A percentile compares a stretch with the other conserved stretches of the same genome.
phyloP scores from a whole-genome alignment of 1,140 invertebrate genomes.

The Caenorhabditis elegans region DNA sequence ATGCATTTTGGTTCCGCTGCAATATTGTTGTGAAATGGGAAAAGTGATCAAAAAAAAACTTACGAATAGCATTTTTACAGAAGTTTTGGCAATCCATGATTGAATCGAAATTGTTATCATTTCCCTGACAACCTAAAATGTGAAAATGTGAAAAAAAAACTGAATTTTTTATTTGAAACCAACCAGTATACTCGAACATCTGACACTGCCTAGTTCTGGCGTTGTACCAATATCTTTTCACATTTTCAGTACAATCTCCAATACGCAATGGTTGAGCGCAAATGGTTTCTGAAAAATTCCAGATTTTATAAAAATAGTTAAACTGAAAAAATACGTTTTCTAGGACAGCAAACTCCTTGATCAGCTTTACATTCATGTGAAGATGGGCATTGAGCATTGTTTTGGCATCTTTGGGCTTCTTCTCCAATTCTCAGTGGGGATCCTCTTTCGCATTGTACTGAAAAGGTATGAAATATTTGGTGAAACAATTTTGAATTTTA shows the following conservation, averaged over 20 bases:
- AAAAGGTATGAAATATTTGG: slow-evolving; percentile 7
- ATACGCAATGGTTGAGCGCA: slow-evolving; percentile 49
- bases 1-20: slow-evolving; percentile 48
- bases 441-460: slow-evolving; percentile 50
- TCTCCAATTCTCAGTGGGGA: slow-evolving; percentile 49
- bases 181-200: slow-evolving; percentile 52
- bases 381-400: slow-evolving; percentile 43
- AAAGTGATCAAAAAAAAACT: not conserved
- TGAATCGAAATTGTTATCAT: slow-evolving; percentile 52
- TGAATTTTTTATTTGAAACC: not conserved
- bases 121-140: slow-evolving; percentile 43
- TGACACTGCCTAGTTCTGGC: slow-evolving; percentile 46
- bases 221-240: slow-evolving; percentile 52
- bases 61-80: slow-evolving; percentile 50
- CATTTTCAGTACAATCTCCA: slow-evolving; percentile 50
- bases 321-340: slow-evolving; percentile 33
- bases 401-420: slow-evolving; percentile 47
- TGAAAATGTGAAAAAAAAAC: too few relatives aligned
- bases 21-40: not conserved
- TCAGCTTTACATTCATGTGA: slow-evolving; percentile 52
- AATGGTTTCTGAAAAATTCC: slow-evolving; percentile 43
- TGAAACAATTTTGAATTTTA: too few relatives aligned
- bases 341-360: slow-evolving; percentile 49
- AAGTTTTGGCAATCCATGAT: slow-evolving; percentile 46
- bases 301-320: too few relatives aligned